Evolutionary conservation across 2,888 invertebrate genomes (phyloP).

Genomic region (Caradrina clavipalpis): DNA sequence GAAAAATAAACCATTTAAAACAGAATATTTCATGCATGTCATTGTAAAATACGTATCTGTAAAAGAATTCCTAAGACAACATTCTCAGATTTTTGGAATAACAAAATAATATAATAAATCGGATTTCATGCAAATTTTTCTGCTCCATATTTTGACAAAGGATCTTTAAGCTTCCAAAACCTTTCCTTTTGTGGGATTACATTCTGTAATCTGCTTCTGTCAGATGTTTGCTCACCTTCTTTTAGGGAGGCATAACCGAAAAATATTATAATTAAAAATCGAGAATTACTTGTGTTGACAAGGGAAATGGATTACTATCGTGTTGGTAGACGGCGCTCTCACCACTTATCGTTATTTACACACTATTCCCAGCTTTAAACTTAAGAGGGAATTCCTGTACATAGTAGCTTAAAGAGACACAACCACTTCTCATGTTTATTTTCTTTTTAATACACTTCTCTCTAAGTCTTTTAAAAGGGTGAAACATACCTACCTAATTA

Average conservation of each 20-base stretch:
- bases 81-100: constrained; percentile 30
- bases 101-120: constrained; percentile 44
- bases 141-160: constrained; percentile 60
- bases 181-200: constrained; percentile 61
- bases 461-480: constrained; percentile 9
- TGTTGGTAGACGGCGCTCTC: constrained; percentile 5
- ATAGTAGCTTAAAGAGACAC: constrained; percentile 29
- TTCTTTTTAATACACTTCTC: constrained; percentile 1
- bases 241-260: background rate
- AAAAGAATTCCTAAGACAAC: constrained; percentile 1
- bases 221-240: constrained; percentile 33
- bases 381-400: constrained; percentile 39
- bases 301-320: constrained; percentile 18
- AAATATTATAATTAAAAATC: constrained; percentile 15
- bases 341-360: constrained; percentile 46
- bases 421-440: constrained; percentile 4
- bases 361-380: constrained; percentile 36
- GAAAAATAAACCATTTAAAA: background rate
- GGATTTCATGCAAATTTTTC: constrained; percentile 51
- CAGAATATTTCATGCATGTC: background rate
- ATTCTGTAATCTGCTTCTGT: constrained; percentile 60
- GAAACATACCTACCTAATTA: background rate
- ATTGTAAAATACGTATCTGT: background rate
- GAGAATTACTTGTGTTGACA: background rate
- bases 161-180: constrained; percentile 59